Evolutionary conservation across 2,888 invertebrate species (phyloP), one percentile per base, ranked within the genome.

Genomic region (Neoscelio sp.): DNA sequence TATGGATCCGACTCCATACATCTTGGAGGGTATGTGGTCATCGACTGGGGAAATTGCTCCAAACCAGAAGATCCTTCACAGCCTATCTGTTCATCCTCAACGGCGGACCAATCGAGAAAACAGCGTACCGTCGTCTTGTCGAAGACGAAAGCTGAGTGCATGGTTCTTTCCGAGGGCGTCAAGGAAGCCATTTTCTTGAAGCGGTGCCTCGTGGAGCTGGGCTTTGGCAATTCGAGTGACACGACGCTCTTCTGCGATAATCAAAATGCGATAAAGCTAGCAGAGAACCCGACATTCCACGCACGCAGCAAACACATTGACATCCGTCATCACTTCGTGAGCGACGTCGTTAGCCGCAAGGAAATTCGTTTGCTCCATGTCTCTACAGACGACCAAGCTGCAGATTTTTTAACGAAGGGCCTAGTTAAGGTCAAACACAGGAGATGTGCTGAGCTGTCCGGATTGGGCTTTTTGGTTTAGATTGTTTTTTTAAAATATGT

Each of bases 321-420:
- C 17, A 13, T 70, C 1, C 50, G 71, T 0, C 67, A 76, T 15
- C 75, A 60, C 12, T 68, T 68, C 35, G 23, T 67, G 2, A 10
- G 65, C 5, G 44, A 67, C 4, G 44, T 50, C 2, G 8, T 50
- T 1, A 33, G 13, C 4, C 1, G 7, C 26, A 26, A 15, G 13
- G n/a, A 6, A 10, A 23, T 48, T 10, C 10, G 12, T 1, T 13
- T 48, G 23, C 10, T 6, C 1, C 28, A 26, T 13, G 48, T 48
- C 5, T 7, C 26, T 1, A 13, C 48, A 1, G 48, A 48, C 1
- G 48, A 48, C 13, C 23, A 26, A 10, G n/a, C 48, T 13, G 48
- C 48, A 12, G 48, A 48, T 13, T 23, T 48, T n/a, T 26, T 48
- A 1, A 48, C 48, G 3, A 48, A 48, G 28, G 28, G 26, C 2